phyloP scores from a whole-genome alignment of 2,113 vertebrate genomes.

The Strix aluco region DNA sequence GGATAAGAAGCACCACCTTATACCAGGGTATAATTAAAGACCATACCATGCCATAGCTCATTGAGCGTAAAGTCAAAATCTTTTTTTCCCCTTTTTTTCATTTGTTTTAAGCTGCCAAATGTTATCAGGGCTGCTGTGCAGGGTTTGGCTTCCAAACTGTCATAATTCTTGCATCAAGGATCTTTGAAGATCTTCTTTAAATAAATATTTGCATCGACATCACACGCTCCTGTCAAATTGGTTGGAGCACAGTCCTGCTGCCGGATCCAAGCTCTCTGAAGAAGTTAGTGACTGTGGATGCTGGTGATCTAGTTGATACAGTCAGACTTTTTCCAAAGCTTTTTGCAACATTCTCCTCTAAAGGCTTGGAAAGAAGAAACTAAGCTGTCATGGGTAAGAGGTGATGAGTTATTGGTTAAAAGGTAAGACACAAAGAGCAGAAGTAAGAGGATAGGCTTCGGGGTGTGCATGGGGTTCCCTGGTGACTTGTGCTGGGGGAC shows the following conservation, averaged over 20 bases:
- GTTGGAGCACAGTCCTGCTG: background rate
- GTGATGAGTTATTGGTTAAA: background rate
- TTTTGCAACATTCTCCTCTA: background rate
- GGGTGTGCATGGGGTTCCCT: accelerated
- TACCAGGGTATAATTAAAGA: background rate
- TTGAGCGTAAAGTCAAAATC: background rate
- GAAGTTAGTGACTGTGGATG: background rate
- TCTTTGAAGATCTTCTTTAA: background rate
- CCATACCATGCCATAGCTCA: accelerated
- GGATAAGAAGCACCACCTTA: background rate
- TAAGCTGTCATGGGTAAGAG: background rate
- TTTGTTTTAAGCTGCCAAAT: background rate
- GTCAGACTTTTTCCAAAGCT: background rate
- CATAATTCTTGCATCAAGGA: background rate
- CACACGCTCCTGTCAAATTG: accelerated
- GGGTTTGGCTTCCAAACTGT: background rate
- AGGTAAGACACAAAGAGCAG: accelerated
- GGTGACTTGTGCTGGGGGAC: background rate
- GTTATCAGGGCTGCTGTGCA: background rate
- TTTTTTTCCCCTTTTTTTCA: accelerated
- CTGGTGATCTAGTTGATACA: accelerated
- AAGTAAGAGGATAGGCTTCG: accelerated
- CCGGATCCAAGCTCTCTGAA: accelerated
- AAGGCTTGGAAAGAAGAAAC: background rate
- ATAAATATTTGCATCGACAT: background rate